Base-by-base conservation (phyloP, 1,140 invertebrate genomes). In the Antheraea pernyi region DNA sequence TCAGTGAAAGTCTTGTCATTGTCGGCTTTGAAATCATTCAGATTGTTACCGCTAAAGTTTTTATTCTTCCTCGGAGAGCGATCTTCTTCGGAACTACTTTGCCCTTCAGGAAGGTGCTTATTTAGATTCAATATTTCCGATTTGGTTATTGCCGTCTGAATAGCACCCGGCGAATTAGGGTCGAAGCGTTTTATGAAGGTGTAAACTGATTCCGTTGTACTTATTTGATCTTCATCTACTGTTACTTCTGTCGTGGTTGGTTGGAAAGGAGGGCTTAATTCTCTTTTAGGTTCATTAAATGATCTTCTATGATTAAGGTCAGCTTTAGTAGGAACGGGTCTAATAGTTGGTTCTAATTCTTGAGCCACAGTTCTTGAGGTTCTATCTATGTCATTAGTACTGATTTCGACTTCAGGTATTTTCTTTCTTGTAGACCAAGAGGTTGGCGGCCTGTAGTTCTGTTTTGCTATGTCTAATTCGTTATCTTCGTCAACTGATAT, bases 181-280 rank as follows among this genome's bases (percentile, higher is more conserved):
- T 92, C 88, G 66, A 93, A 93, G 3, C 91, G 83, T 70, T 92
- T 92, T 46, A 93, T 92, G 72, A 93, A 92, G 18, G 88, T 85
- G 19, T 83, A 81, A 0, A 92, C 84, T 3, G 87, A 76, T 62
- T 89, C 88, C 72, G 75, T 72, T 10, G 74, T 65, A 0, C 64
- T 59, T n/a, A 82, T 71, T 10, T 75, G 70, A 8, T 70, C 76
- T 42, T 79, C 82, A 58, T 79, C 76, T 7, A 77, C 71, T 22
- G 42, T 66, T 4, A 77, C 65, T 77, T 82, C 79, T 39, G 79
- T 83, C 3, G 77, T 80, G 22, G 79, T 68, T n/a, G 83, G 77
- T 18, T 74, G 66, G 11, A 81, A 68, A 5, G 80, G 85, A n/a
- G 79, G 84, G 8, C 61, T 70, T 16, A 90, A 71, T 19, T 87